Percentiles rank a stretch among this genome's conserved stretches.
These are phyloP conservation scores for Rhinopithecus roxellana DNA, from an alignment of 2,113 vertebrate species.

Conservation along the genomic window DNA sequence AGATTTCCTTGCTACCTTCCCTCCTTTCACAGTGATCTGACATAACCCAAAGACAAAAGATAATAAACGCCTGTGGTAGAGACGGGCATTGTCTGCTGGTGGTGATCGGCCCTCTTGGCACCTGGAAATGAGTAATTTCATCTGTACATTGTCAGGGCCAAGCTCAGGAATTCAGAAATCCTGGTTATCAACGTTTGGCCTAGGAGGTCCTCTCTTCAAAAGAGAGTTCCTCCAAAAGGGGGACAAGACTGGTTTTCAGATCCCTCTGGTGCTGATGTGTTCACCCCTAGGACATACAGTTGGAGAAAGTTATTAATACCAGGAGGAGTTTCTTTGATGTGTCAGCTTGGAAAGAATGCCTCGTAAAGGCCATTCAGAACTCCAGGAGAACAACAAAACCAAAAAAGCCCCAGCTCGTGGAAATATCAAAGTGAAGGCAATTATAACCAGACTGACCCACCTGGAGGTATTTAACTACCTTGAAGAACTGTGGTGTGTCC, in stretches of 20 bases:
- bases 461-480: conserved; percentile 22
- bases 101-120: neutral
- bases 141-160: neutral
- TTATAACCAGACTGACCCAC: neutral
- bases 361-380: neutral
- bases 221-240: neutral
- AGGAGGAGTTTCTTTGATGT: conserved; percentile 35
- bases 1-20: neutral
- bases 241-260: neutral
- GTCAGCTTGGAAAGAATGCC: conserved; percentile 66
- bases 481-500: neutral
- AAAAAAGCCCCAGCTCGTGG: neutral
- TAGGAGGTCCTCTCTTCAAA: neutral
- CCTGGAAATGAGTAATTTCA: conserved; percentile 36
- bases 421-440: neutral
- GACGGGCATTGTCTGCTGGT: neutral
- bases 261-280: conserved; percentile 1
- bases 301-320: conserved; percentile 24
- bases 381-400: neutral
- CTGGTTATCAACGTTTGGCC: neutral
- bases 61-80: neutral
- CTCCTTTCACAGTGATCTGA: conserved; percentile 14
- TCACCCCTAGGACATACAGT: neutral
- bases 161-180: neutral
- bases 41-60: conserved; percentile 59